Evolutionary conservation across 2,113 vertebrate species (phyloP), one percentile per base, ranked within the genome.

Genomic region (Bucco capensis): DNA sequence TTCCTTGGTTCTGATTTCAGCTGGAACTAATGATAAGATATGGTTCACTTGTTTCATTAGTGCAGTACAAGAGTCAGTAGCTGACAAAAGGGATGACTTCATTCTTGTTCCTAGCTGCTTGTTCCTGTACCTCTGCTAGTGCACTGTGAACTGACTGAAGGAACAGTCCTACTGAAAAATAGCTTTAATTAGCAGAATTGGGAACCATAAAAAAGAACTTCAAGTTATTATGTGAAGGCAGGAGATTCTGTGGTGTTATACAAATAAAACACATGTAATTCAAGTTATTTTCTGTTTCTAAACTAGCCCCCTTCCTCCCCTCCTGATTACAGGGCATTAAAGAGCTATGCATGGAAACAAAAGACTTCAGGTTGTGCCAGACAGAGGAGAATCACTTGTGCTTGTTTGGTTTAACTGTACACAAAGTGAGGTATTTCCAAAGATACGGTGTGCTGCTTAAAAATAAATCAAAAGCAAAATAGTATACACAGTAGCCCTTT

Each of bases 21-120:
- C 69, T 94, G 92, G 76, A 93, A 92, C 65, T 72, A 82, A 73
- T 44, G 74, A 42, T 94, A 82, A 88, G 89, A 81, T 85, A 58
- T 1, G 74, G 91, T 87, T 96, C 81, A 70, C 50, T 88, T 90
- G 69, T 94, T 92, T 95, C 57, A 66, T 95, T 96, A 89, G 89
- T 37, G 57, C 1, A 0, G 17, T 37, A 31, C 35, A 57, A 50
- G 89, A 94, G 73, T 70, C 90, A 90, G 93, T 89, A 94, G 89
- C 89, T 96, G 89, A 90, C 94, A 87, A 72, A 94, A 76, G 71
- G 66, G 71, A 89, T 95, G 94, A 94, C 67, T 92, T 90, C 74
- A 91, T 89, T 79, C 67, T 87, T 73, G 57, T 86, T 92, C 78
- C 49, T 70, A 19, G 54, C 71, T 87, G 77, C 8, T 3, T n/a